Conservation (phyloP, 2,797 vertebrate species). For the Sebastes diaconus region DNA sequence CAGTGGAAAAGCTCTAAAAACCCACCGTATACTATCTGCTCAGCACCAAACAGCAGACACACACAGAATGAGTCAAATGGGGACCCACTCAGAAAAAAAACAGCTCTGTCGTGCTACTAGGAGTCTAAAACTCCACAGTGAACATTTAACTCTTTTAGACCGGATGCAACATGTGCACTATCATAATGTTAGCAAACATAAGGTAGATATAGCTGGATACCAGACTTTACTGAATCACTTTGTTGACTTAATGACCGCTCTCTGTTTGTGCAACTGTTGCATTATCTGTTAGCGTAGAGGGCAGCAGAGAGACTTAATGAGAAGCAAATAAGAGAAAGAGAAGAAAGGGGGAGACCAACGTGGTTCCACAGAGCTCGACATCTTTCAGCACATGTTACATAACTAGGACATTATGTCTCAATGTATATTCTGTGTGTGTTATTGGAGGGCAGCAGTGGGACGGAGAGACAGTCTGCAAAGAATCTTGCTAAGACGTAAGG, state of each 20-base stretch:
- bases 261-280: not conserved
- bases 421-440: conserved; percentile 16
- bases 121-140: not conserved
- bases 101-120: no score
- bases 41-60: no score
- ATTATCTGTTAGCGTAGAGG: not conserved
- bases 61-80: no score
- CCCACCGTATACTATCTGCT: no score
- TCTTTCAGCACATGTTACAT: conserved; percentile 31
- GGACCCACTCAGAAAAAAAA: no score
- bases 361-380: not conserved
- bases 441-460: not conserved
- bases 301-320: conserved; percentile 19
- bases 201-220: not conserved
- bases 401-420: conserved; percentile 51
- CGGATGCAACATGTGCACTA: no score
- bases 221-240: not conserved
- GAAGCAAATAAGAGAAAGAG: not conserved
- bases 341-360: conserved; percentile 5
- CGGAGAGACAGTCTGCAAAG: conserved; percentile 14
- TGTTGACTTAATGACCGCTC: not conserved
- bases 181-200: not conserved
- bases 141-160: not conserved
- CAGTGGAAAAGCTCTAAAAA: no score
- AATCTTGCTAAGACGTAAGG: not conserved